These are phyloP conservation scores for Ammodytes dubius DNA, from an alignment of 2,113 vertebrate genomes.

Conservation along the genomic window DNA sequence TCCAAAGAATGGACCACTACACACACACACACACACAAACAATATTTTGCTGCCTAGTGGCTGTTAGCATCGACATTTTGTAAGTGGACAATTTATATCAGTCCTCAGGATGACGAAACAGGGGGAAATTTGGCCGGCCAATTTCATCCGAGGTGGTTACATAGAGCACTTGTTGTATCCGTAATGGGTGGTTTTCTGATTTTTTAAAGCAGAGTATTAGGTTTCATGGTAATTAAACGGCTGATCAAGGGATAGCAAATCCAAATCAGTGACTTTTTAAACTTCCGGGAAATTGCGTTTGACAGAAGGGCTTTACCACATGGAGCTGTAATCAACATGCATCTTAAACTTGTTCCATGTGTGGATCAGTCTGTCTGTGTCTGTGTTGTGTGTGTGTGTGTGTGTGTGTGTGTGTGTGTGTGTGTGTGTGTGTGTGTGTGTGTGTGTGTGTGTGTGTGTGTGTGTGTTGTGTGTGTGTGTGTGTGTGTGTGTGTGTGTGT, in stretches of 20 bases:
- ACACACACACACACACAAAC: not conserved
- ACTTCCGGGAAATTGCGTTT: not conserved
- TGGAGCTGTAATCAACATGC: constrained; percentile 23
- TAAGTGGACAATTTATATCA: not conserved
- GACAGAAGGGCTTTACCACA: constrained; percentile 2
- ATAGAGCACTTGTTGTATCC: not conserved
- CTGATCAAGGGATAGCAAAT: not conserved
- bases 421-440: constrained; percentile 37
- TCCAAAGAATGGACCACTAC: constrained; percentile 13
- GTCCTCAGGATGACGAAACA: not conserved
- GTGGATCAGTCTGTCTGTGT: constrained; percentile 35
- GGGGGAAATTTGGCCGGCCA: not conserved
- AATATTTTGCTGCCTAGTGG: not conserved
- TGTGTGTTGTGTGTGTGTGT: constrained; percentile 15
- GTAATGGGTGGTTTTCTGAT: not conserved
- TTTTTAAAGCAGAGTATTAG: not conserved
- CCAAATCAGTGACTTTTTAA: not conserved
- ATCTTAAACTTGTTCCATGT: constrained; percentile 50
- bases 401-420: no score
- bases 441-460: no score
- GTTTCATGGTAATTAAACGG: constrained; percentile 4
- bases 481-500: not conserved
- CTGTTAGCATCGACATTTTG: constrained; percentile 2
- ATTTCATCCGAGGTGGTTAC: not conserved
- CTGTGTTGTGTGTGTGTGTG: constrained; percentile 1